A percentile compares a stretch with the other conserved stretches of the same genome.
These are phyloP conservation scores for Formica exsecta DNA, from an alignment of 1,140 invertebrate genomes.

Conservation along the genomic window DNA sequence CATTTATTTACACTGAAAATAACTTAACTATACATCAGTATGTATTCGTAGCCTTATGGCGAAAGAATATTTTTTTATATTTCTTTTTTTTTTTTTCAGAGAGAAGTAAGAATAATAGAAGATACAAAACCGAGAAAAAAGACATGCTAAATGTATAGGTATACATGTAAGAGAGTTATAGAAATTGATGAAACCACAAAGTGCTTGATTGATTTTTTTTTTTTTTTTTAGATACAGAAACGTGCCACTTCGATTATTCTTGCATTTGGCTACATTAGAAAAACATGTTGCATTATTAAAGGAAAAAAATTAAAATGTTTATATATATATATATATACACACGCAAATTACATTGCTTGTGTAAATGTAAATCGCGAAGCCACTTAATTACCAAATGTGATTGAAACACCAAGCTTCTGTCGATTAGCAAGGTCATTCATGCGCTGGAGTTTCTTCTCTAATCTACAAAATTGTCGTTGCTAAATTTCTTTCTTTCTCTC, in stretches of 20 bases:
- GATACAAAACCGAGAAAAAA: background rate
- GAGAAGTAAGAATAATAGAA: conserved; percentile 62
- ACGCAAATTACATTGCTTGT: conserved; percentile 9
- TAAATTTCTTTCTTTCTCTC: conserved; percentile 56
- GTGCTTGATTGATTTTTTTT: conserved; percentile 21
- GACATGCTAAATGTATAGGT: conserved; percentile 20
- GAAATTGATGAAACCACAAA: background rate
- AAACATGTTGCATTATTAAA: conserved; percentile 39
- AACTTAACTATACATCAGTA: conserved; percentile 33
- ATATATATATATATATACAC: background rate
- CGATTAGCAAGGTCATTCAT: conserved; percentile 75
- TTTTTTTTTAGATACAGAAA: conserved; percentile 17
- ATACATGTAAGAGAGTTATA: background rate
- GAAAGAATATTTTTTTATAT: background rate
- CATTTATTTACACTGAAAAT: conserved; percentile 52
- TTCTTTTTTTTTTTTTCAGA: background rate
- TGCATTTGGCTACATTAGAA: conserved; percentile 36
- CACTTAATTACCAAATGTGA: conserved; percentile 71
- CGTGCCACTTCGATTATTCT: conserved; percentile 61
- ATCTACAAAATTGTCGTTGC: conserved; percentile 80
- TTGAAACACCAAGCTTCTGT: conserved; percentile 70
- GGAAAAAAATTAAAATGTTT: conserved; percentile 30
- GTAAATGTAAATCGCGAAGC: conserved; percentile 57
- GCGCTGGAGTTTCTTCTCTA: conserved; percentile 80
- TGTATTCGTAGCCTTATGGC: conserved; percentile 5